These are phyloP conservation scores for Electrophaes corylata DNA, from an alignment of 2,888 invertebrate genomes.

Conservation along the genomic window DNA sequence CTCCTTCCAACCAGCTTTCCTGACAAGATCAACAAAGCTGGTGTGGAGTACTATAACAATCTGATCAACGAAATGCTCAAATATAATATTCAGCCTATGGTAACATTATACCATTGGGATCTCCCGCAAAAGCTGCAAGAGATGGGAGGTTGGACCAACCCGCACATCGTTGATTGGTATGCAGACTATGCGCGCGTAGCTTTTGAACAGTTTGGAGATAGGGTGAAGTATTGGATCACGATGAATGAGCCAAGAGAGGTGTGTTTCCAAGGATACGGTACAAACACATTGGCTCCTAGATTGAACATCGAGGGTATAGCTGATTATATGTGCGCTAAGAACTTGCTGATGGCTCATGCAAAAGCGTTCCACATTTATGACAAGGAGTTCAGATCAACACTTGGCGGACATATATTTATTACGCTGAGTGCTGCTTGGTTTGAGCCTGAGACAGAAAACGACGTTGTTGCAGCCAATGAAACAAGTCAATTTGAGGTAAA, in stretches of 20 bases:
- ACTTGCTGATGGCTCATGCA: slow-evolving; percentile 81
- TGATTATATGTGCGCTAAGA: slow-evolving; percentile 74
- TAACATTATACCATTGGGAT: slow-evolving; percentile 82
- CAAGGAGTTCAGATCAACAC: slow-evolving; percentile 52
- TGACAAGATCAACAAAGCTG: slow-evolving; percentile 78
- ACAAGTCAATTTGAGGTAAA: slow-evolving; percentile 73
- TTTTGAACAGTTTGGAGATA: slow-evolving; percentile 71
- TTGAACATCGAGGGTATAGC: slow-evolving; percentile 60
- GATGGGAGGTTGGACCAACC: slow-evolving; percentile 80
- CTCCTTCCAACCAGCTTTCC: slow-evolving; percentile 84
- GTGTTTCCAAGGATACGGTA: slow-evolving; percentile 69
- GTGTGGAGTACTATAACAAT: slow-evolving; percentile 56
- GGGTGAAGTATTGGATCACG: slow-evolving; percentile 80
- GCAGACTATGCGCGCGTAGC: slow-evolving; percentile 67
- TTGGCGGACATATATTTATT: slow-evolving; percentile 40
- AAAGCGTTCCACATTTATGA: slow-evolving; percentile 64
- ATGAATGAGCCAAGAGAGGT: slow-evolving; percentile 78
- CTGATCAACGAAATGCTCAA: slow-evolving; percentile 82
- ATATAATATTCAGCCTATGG: slow-evolving; percentile 84
- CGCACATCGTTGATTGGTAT: slow-evolving; percentile 70
- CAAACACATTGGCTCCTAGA: slow-evolving; percentile 47
- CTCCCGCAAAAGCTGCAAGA: no score
- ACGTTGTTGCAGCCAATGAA: slow-evolving; percentile 72
- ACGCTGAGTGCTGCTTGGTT: slow-evolving; percentile 53
- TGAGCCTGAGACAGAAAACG: slow-evolving; percentile 69